Conservation (phyloP, 23 tunicate species). For the Trididemnum miniatum region DNA sequence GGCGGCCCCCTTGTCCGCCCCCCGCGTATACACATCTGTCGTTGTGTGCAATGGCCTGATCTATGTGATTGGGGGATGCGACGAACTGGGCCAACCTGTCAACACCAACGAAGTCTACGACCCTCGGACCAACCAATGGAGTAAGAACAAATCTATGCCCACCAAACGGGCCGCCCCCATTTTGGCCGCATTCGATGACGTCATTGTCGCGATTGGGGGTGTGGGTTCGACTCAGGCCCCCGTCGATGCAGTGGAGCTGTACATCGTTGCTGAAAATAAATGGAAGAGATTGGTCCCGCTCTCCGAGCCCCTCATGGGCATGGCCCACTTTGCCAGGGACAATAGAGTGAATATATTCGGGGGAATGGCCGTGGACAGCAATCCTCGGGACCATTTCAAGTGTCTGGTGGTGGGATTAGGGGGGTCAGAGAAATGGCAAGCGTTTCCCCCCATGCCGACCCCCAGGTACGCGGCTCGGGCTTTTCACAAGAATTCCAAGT, state of each 20-base stretch:
- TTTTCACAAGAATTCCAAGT: slow-evolving; percentile 63
- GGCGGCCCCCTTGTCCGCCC: slow-evolving; percentile 49
- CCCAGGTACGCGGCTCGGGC: slow-evolving; percentile 85
- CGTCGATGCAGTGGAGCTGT: slow-evolving; percentile 89
- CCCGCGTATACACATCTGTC: slow-evolving; percentile 78
- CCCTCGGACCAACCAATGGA: slow-evolving; percentile 61
- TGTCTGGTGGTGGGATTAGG: slow-evolving; percentile 66
- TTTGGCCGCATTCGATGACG: slow-evolving; percentile 46
- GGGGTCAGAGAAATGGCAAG: slow-evolving; percentile 87
- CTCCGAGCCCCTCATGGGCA: slow-evolving; percentile 92
- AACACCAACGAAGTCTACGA: slow-evolving; percentile 72
- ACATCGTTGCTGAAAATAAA: slow-evolving; percentile 53
- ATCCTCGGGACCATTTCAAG: slow-evolving; percentile 89
- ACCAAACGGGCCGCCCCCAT: slow-evolving; percentile 94
- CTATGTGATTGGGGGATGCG: slow-evolving; percentile 92
- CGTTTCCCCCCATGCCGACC: slow-evolving; percentile 87
- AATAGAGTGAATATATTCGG: slow-evolving; percentile 80
- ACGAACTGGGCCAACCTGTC: slow-evolving; percentile 85
- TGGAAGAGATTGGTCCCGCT: slow-evolving; percentile 77
- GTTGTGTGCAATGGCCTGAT: slow-evolving; percentile 38
- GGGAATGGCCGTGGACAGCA: slow-evolving; percentile 91
- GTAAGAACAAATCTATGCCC: slow-evolving; percentile 70
- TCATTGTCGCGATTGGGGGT: slow-evolving; percentile 90
- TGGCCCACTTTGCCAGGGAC: slow-evolving; percentile 70
- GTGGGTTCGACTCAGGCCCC: slow-evolving; percentile 83